Evolutionary conservation across 2,113 vertebrate genomes (phyloP).

Genomic region (Xiphias gladius): DNA sequence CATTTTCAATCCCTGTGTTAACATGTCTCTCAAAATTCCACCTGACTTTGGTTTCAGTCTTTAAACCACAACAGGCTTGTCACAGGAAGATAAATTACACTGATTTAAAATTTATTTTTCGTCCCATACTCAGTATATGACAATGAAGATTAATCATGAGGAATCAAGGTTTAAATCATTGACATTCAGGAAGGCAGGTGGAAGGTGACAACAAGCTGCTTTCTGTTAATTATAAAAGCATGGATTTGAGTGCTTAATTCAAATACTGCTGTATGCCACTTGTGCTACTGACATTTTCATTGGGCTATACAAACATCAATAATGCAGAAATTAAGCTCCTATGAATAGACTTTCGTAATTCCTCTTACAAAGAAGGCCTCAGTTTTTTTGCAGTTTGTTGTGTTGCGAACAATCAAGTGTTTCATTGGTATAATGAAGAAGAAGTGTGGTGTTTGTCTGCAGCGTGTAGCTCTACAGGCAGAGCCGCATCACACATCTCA

Average conservation of each 20-base stretch:
- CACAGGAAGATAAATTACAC: conserved; percentile 4
- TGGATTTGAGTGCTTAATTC: not conserved
- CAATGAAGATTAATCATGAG: not conserved
- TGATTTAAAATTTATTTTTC: conserved; percentile 17
- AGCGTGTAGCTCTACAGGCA: conserved; percentile 34
- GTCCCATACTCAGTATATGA: not conserved
- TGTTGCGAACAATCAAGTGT: not conserved
- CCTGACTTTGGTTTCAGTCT: conserved; percentile 5
- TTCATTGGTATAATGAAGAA: not conserved
- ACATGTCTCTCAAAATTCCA: not conserved
- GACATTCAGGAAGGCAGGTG: conserved; percentile 6
- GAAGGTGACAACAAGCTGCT: conserved; percentile 19
- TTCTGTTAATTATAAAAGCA: conserved; percentile 22
- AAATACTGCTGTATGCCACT: conserved; percentile 8
- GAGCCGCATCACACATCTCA: conserved; percentile 33
- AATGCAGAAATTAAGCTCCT: conserved; percentile 29
- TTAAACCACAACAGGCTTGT: conserved; percentile 13
- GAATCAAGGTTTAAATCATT: conserved; percentile 33
- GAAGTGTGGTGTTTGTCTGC: conserved; percentile 16
- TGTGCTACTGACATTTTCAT: conserved; percentile 11
- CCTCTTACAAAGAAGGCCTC: conserved; percentile 16
- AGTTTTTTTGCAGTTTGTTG: conserved; percentile 12
- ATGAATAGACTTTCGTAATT: conserved; percentile 37
- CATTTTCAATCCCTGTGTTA: conserved; percentile 16
- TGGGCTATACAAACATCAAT: conserved; percentile 12